These are phyloP conservation scores for Tachyglossus aculeatus DNA, from an alignment of 2,797 vertebrate genomes.

Conservation along the genomic window DNA sequence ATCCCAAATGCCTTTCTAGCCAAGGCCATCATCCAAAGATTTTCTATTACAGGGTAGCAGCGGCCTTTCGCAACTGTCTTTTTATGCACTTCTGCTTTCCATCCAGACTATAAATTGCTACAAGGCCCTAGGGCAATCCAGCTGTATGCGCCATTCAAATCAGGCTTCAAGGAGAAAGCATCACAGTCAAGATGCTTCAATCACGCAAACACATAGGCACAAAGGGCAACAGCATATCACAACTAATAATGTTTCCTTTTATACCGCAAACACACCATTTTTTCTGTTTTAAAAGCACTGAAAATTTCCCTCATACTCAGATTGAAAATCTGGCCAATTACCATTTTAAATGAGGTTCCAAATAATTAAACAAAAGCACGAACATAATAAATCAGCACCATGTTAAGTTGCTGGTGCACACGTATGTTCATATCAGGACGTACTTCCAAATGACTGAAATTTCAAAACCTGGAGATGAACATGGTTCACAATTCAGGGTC, in stretches of 20 bases:
- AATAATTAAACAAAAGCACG: slow-evolving; percentile 40
- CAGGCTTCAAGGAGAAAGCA: slow-evolving; percentile 65
- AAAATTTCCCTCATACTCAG: slow-evolving; percentile 30
- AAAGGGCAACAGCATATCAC: slow-evolving; percentile 66
- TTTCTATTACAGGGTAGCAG: slow-evolving; percentile 55
- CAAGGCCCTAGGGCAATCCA: slow-evolving; percentile 67
- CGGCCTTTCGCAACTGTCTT: slow-evolving; percentile 62
- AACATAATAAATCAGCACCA: neutral
- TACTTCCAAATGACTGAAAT: neutral
- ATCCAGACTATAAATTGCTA: slow-evolving; percentile 63
- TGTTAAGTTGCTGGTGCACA: neutral
- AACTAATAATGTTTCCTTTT: slow-evolving; percentile 39
- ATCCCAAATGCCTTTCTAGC: slow-evolving; percentile 43
- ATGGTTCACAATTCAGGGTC: neutral
- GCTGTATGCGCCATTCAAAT: slow-evolving; percentile 62
- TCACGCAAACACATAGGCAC: slow-evolving; percentile 67
- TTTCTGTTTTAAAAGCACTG: slow-evolving; percentile 13
- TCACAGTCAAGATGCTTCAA: slow-evolving; percentile 61
- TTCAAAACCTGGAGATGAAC: neutral
- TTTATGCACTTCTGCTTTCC: slow-evolving; percentile 68
- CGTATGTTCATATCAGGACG: neutral
- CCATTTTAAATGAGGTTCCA: slow-evolving; percentile 49
- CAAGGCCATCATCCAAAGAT: slow-evolving; percentile 65
- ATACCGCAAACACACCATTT: slow-evolving; percentile 27
- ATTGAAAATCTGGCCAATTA: slow-evolving; percentile 45